Base-by-base conservation (phyloP, 2,113 vertebrate genomes). In the Rhinichthys klamathensis region DNA sequence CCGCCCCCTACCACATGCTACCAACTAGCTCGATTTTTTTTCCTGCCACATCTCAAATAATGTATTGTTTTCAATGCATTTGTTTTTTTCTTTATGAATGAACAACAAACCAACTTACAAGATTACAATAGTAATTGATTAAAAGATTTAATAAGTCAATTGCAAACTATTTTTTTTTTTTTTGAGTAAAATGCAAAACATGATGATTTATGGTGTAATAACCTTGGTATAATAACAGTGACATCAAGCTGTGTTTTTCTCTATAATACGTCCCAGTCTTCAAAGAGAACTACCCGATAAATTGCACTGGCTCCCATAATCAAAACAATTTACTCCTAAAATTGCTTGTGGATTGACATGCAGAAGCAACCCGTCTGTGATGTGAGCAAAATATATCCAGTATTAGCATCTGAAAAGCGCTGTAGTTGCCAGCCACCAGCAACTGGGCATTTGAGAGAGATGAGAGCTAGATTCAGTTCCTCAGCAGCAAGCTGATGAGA, bases 361-460 rank as follows among this genome's bases (percentile, higher is more conserved):
- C 70, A 67, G 46, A 56, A 23, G 73, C 84, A 75, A 65, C 44
- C 81, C 46, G 82, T 63, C 35, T 32, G 78, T 80, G 67, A 86
- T 58, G 67, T 54, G 69, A 82, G 76, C 74, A 16, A 75, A 84
- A 80, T 86, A 84, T 84, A 69, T 70, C 76, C 81, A 85, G 74
- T 73, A 81, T 88, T 84, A 88, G 79, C 85, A 85, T 83, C 56
- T 65, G 41, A 75, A 79, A 67, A 81, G 80, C 56, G 6, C 72
- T 76, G 74, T 85, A 73, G 82, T 83, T 85, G 82, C 76, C 76
- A 74, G 56, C 84, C 82, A 78, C 65, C 74, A 86, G 87, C 76
- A 76, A 73, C 87, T 72, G 87, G 87, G 76, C 87, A 46, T 83
- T 73, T 54, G 61, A 32, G 69, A 75, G 70, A 65, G 44, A 81